phyloP scores from a whole-genome alignment of 2,113 vertebrate genomes.

The Pavo muticus region DNA sequence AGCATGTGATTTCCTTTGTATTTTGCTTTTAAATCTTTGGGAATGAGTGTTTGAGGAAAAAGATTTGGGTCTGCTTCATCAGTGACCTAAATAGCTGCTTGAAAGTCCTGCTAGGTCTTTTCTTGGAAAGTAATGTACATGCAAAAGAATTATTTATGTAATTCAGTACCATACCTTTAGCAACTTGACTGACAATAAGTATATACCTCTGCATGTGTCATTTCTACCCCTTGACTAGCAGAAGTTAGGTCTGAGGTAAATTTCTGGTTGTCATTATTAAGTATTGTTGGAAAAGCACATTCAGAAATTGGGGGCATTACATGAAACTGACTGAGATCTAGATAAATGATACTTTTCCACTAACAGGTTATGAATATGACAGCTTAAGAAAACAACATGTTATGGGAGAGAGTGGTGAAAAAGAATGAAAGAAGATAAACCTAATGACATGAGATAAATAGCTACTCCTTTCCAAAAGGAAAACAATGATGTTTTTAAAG shows the following conservation, averaged over 20 bases:
- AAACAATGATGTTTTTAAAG: neutral
- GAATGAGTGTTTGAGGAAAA: neutral
- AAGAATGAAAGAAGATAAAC: neutral
- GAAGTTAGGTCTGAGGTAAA: neutral
- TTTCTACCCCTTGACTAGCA: neutral
- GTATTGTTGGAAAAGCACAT: neutral
- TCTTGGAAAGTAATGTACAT: neutral
- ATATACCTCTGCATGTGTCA: neutral
- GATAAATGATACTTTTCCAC: accelerated
- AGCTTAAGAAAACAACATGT: neutral
- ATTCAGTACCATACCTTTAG: neutral
- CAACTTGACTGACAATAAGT: neutral
- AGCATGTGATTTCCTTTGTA: neutral
- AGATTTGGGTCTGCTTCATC: neutral
- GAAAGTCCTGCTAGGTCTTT: neutral
- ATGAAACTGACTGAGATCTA: neutral
- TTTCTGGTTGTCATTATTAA: neutral
- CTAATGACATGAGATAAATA: neutral
- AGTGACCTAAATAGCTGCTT: neutral
- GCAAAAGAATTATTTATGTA: neutral
- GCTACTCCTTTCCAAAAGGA: neutral
- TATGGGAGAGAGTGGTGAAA: neutral
- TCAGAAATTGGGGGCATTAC: neutral
- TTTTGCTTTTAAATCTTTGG: neutral
- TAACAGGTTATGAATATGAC: neutral